A percentile compares a stretch with the other conserved stretches of the same genome.
These are phyloP conservation scores for Pyrrhosoma nymphula DNA, from an alignment of 2,888 invertebrate species.

Conservation along the genomic window DNA sequence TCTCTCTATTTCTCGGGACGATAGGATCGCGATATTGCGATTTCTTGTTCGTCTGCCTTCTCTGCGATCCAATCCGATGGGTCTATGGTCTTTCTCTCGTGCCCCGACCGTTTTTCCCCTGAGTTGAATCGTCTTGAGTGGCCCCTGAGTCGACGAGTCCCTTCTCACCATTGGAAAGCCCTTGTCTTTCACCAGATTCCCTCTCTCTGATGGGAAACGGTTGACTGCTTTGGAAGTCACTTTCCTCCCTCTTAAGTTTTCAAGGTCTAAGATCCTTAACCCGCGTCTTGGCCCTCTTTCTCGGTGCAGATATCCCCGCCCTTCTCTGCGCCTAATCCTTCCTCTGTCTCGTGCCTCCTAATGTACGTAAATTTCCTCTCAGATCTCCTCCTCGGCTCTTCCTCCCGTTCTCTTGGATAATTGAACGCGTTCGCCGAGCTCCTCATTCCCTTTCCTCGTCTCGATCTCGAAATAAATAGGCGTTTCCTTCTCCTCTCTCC, in stretches of 20 bases:
- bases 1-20: too few relatives aligned
- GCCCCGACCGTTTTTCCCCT: too few relatives aligned
- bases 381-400: background rate
- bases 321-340: background rate
- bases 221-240: background rate
- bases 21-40: too few relatives aligned
- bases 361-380: background rate
- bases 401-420: background rate
- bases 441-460: background rate
- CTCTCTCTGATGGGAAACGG: background rate
- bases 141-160: too few relatives aligned
- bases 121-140: too few relatives aligned
- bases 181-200: too few relatives aligned
- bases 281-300: background rate
- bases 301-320: background rate
- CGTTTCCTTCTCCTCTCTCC: background rate
- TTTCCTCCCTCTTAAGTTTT: background rate
- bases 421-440: background rate
- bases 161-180: too few relatives aligned
- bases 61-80: too few relatives aligned
- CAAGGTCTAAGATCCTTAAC: too few relatives aligned
- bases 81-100: too few relatives aligned
- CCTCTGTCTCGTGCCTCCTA: background rate
- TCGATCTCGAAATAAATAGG: background rate
- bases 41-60: too few relatives aligned